Conservation (phyloP, 2,888 invertebrate species). For the Chloroclysta siterata region DNA sequence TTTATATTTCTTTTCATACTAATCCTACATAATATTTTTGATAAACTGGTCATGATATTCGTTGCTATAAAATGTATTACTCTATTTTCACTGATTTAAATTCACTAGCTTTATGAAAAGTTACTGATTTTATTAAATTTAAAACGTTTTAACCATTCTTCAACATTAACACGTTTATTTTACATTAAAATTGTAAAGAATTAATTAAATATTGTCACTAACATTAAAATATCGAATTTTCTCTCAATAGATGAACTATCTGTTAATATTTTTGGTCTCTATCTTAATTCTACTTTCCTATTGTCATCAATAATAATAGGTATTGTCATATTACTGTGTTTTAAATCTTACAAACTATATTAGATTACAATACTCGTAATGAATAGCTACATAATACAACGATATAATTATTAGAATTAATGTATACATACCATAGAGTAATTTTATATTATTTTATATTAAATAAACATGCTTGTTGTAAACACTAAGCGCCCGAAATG, state of each 20-base stretch:
- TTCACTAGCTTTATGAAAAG: too few relatives aligned
- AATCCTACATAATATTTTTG: slow-evolving; percentile 11
- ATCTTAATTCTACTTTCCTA: slow-evolving; percentile 58
- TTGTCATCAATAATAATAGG: slow-evolving; percentile 56
- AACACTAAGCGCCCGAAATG: neutral
- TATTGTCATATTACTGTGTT: slow-evolving; percentile 57
- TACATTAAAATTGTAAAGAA: slow-evolving; percentile 1
- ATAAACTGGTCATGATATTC: slow-evolving; percentile 29
- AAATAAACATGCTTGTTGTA: neutral
- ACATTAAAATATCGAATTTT: slow-evolving; percentile 17
- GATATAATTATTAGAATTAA: neutral
- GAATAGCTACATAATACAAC: slow-evolving; percentile 4
- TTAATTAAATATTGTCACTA: neutral
- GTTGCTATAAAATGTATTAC: slow-evolving; percentile 22
- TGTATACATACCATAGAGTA: neutral
- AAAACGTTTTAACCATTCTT: neutral
- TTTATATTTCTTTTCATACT: neutral
- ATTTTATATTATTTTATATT: neutral
- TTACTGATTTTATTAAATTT: too few relatives aligned
- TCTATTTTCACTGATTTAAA: too few relatives aligned
- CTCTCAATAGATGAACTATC: slow-evolving; percentile 24
- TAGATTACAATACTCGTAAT: slow-evolving; percentile 19
- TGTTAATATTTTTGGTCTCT: slow-evolving; percentile 63
- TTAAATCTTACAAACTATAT: slow-evolving; percentile 47
- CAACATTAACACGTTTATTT: neutral